These are phyloP conservation scores for Sialia sialis DNA, from an alignment of 2,113 vertebrate species.

Conservation along the genomic window DNA sequence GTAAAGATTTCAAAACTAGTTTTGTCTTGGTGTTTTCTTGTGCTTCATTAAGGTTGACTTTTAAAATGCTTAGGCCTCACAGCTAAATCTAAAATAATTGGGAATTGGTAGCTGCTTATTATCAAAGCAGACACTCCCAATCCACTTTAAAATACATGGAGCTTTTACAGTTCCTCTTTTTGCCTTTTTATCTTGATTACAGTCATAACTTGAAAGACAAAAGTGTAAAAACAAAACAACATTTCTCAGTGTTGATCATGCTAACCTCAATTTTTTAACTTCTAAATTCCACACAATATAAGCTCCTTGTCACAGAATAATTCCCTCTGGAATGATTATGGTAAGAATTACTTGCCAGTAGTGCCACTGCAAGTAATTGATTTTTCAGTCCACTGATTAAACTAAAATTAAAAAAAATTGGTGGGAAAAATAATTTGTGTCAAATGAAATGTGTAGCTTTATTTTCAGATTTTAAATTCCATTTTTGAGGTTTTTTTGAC, in stretches of 20 bases:
- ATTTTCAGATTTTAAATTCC: neutral
- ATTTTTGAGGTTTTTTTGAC: neutral
- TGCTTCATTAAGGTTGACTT: neutral
- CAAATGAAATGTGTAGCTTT: neutral
- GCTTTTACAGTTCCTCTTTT: neutral
- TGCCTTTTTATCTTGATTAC: neutral
- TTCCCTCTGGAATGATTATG: slow-evolving; percentile 16
- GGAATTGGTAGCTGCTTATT: neutral
- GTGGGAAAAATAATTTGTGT: neutral
- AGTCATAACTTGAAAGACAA: neutral
- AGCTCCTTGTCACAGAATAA: neutral
- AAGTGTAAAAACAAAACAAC: neutral
- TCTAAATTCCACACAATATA: neutral
- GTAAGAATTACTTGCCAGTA: slow-evolving; percentile 15
- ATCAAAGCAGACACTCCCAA: neutral
- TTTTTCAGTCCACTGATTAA: slow-evolving; percentile 24
- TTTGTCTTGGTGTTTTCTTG: neutral
- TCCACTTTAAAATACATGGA: neutral
- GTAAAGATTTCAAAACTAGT: neutral
- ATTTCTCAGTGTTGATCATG: neutral
- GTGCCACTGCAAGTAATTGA: neutral
- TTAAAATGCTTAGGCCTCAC: neutral
- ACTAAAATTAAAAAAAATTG: neutral
- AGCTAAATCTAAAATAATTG: neutral
- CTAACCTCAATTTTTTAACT: neutral